Evolutionary conservation across 1,140 invertebrate species (phyloP).

Genomic region (Adoxophyes honmai): DNA sequence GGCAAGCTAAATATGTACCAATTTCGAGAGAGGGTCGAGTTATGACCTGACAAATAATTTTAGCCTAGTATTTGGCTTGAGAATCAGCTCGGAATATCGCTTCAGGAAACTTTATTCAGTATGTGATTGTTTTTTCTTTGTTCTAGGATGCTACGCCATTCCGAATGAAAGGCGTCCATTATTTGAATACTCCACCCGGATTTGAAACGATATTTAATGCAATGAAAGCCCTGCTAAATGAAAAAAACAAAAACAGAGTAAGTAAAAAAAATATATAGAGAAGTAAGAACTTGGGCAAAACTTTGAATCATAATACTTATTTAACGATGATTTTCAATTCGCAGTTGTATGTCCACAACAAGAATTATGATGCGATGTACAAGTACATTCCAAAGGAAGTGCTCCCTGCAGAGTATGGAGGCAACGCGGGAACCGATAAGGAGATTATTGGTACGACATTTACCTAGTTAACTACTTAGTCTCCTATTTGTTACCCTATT

Average conservation of each 20-base stretch:
- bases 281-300: no score
- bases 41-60: no score
- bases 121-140: not conserved
- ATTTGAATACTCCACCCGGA: slow-evolving; percentile 76
- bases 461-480: no score
- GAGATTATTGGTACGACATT: slow-evolving; percentile 46
- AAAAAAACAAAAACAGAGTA: slow-evolving; percentile 52
- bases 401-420: slow-evolving; percentile 70
- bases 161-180: slow-evolving; percentile 79
- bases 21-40: not conserved
- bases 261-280: slow-evolving; percentile 23
- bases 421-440: slow-evolving; percentile 44
- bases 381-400: slow-evolving; percentile 60
- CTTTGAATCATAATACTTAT: no score
- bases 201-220: slow-evolving; percentile 74
- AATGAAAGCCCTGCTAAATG: slow-evolving; percentile 66
- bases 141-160: slow-evolving; percentile 78
- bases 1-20: not conserved
- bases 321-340: slow-evolving; percentile 18
- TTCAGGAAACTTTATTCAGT: no score
- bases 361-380: slow-evolving; percentile 62
- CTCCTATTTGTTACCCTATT: no score
- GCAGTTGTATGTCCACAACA: slow-evolving; percentile 57
- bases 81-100: no score
- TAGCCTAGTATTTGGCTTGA: no score